Evolutionary conservation across 2,888 invertebrate genomes (phyloP), one percentile per base, ranked within the genome.

Genomic region (Drosophila percnosoma): DNA sequence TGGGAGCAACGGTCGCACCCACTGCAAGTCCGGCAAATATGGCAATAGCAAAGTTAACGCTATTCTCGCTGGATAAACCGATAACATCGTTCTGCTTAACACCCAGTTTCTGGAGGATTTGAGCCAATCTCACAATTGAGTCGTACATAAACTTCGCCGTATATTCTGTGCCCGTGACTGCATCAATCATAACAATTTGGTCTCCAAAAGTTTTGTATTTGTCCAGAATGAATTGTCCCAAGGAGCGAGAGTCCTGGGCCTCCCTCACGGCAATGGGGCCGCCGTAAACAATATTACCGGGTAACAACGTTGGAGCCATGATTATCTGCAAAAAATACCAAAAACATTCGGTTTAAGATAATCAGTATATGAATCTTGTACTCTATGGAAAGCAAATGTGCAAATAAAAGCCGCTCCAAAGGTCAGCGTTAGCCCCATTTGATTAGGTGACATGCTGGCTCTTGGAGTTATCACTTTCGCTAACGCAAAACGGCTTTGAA

Each of bases 21-120:
- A 94, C 82, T 45, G 93, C 94, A 74, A 94, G 93, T 0, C 94
- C 91, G 11, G 94, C 94, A 73, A 94, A 93, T 33, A 95, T 83
- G 1, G 90, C 81, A n/a, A 94, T 90, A 49, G 94, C 91, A 88
- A 94, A 95, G 73, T 94, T 94, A 4, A 94, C 63, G 68, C 94
- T 93, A 84, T 95, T 95, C 82, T 95, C 95, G 78, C 94, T 94
- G 67, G 94, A 94, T 62, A 95, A 86, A 0, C 94, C 94, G 63
- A 95, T 89, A 29, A 93, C 92, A 82, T 95, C 95, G 10, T 94
- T 94, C 4, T 92, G 83, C 67, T 91, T 92, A 1, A 95, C 81
- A 7, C 94, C 94, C 54, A 93, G 78, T 13, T 92, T 92, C 70
- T 91, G 90, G 0, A 95, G 91, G 83, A 91, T 89, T 66, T 91